Conservation (phyloP, 2,113 vertebrate species). For the Gulo gulo region DNA sequence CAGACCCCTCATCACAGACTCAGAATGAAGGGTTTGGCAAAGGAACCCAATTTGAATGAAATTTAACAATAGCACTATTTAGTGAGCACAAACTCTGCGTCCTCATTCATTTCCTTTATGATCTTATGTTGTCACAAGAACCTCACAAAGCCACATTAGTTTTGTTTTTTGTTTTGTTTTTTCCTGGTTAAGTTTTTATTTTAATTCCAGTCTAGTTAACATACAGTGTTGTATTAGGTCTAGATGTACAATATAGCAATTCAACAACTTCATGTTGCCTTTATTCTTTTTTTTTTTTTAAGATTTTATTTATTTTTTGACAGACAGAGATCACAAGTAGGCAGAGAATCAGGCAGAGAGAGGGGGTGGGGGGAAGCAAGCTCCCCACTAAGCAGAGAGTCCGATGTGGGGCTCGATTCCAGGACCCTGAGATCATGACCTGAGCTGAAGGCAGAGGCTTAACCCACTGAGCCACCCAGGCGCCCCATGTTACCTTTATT, state of each 20-base stretch:
- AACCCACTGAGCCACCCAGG: too few relatives aligned
- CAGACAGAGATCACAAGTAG: too few relatives aligned
- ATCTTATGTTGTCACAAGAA: too few relatives aligned
- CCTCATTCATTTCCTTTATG: background rate
- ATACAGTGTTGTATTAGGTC: background rate
- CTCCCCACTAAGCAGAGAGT: too few relatives aligned
- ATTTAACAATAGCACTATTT: background rate
- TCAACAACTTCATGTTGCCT: background rate
- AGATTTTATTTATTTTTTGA: too few relatives aligned
- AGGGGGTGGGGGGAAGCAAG: too few relatives aligned
- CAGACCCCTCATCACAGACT: background rate
- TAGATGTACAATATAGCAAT: background rate
- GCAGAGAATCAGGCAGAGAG: too few relatives aligned
- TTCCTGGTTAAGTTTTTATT: background rate
- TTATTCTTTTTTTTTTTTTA: background rate
- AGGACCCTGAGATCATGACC: too few relatives aligned
- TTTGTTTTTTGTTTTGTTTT: background rate
- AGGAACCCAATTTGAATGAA: background rate
- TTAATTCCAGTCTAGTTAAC: background rate
- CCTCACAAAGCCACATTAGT: background rate
- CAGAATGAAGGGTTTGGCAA: background rate
- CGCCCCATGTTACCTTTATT: background rate
- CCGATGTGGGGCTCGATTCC: too few relatives aligned
- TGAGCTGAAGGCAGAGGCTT: too few relatives aligned
- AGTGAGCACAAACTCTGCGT: background rate